These are phyloP conservation scores for Amorpha juglandis DNA, from an alignment of 2,888 invertebrate species.

Conservation along the genomic window DNA sequence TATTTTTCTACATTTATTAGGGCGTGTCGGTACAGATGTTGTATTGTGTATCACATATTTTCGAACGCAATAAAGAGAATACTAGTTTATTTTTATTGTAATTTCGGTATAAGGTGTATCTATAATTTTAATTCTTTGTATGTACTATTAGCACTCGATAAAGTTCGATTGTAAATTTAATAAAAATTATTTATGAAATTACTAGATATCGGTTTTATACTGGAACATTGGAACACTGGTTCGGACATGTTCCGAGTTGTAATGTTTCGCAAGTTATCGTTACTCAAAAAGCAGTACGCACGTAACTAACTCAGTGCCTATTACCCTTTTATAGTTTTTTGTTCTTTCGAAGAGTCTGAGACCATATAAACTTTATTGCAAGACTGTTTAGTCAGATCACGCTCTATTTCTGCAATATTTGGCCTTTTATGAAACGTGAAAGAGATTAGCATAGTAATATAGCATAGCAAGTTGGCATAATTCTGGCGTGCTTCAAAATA, in stretches of 20 bases:
- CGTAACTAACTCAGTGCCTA: not conserved
- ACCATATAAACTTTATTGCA: too few relatives aligned
- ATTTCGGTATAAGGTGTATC: slow-evolving; percentile 66
- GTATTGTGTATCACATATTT: slow-evolving; percentile 40
- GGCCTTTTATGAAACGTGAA: too few relatives aligned
- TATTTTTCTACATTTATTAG: slow-evolving; percentile 45
- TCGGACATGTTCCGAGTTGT: slow-evolving; percentile 27
- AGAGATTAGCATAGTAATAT: too few relatives aligned
- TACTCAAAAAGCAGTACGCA: not conserved
- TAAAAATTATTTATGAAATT: slow-evolving; percentile 70
- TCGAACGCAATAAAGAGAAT: slow-evolving; percentile 46
- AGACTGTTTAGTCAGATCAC: too few relatives aligned
- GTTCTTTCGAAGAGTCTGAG: too few relatives aligned
- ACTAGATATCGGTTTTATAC: slow-evolving; percentile 61
- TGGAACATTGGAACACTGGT: slow-evolving; percentile 54
- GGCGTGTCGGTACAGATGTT: slow-evolving; percentile 42
- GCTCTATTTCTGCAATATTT: too few relatives aligned
- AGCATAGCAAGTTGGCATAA: too few relatives aligned
- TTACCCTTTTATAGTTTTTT: too few relatives aligned
- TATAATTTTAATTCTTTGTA: slow-evolving; percentile 62
- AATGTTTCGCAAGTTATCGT: not conserved
- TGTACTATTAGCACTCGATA: slow-evolving; percentile 65
- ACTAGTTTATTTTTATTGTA: slow-evolving; percentile 56
- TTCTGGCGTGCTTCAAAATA: too few relatives aligned
- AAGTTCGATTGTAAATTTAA: slow-evolving; percentile 70